Conservation (phyloP, 2,888 invertebrate genomes). For the Iphiclides podalirius region DNA sequence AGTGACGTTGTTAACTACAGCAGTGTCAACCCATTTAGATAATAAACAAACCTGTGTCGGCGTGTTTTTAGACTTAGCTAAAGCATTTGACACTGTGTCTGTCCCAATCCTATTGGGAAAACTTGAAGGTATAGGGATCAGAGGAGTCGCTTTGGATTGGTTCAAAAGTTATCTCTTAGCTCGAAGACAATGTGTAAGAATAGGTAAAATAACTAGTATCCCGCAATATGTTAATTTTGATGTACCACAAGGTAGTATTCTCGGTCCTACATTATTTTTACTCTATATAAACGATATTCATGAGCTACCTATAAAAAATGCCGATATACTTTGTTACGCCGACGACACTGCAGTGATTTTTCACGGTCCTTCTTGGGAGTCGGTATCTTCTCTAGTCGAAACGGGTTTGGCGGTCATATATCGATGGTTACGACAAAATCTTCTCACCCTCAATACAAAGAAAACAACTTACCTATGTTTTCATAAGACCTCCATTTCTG, state of each 20-base stretch:
- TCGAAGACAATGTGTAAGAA: background rate
- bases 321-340: no score
- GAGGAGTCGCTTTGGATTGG: background rate
- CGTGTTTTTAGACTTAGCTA: conserved; percentile 22
- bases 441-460: background rate
- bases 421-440: background rate
- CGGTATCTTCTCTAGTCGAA: background rate
- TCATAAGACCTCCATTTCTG: background rate
- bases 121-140: background rate
- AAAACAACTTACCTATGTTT: background rate
- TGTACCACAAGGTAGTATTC: conserved; percentile 18
- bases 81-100: conserved; percentile 20
- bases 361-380: background rate
- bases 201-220: background rate
- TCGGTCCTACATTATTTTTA: conserved; percentile 13
- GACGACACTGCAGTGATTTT: background rate
- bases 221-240: background rate
- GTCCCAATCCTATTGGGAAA: background rate
- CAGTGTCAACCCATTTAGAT: conserved; percentile 13
- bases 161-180: background rate
- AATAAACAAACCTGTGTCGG: conserved; percentile 9
- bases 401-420: background rate
- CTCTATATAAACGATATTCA: background rate
- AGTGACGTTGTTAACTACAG: conserved; percentile 2
- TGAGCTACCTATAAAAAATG: background rate